A percentile compares a stretch with the other conserved stretches of the same genome.
Conservation (phyloP, 2,797 vertebrate genomes). For the Bothrops alternatus region DNA sequence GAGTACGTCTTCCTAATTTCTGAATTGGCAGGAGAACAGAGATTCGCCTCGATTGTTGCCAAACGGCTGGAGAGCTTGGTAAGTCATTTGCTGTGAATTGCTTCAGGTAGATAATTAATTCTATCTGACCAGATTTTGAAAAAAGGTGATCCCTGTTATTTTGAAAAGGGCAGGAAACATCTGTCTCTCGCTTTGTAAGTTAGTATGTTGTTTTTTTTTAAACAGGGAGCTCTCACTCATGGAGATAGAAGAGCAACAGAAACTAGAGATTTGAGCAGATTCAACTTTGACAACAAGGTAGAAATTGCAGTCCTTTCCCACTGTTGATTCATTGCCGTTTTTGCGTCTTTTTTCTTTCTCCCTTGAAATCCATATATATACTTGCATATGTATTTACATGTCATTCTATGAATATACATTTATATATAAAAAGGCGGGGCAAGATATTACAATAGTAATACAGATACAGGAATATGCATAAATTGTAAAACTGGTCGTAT, state of each 20-base stretch:
- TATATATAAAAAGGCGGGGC: neutral
- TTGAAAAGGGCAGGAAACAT: neutral
- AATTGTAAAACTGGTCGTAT: neutral
- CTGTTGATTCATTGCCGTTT: neutral
- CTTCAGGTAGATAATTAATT: neutral
- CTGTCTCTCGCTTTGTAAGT: slow-evolving; percentile 7
- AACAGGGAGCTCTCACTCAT: slow-evolving; percentile 93
- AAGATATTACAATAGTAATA: neutral
- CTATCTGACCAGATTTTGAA: neutral
- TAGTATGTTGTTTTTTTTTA: slow-evolving; percentile 27
- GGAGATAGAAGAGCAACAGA: slow-evolving; percentile 97
- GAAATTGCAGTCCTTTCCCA: neutral
- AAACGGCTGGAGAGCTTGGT: slow-evolving; percentile 98
- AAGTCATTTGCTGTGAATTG: slow-evolving; percentile 30
- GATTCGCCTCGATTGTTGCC: slow-evolving; percentile 98
- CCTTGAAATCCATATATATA: neutral
- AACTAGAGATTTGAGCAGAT: slow-evolving; percentile 94
- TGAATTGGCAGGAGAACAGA: slow-evolving; percentile 94
- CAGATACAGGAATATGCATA: neutral
- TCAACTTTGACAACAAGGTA: slow-evolving; percentile 99
- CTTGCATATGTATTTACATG: neutral
- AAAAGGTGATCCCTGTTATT: neutral
- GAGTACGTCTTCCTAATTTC: slow-evolving; percentile 98
- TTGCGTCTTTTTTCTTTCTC: neutral
- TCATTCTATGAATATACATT: neutral